Percentiles rank a stretch among this genome's conserved stretches.
phyloP scores from a whole-genome alignment of 2,797 vertebrate genomes.

The Aphelocoma californica region DNA sequence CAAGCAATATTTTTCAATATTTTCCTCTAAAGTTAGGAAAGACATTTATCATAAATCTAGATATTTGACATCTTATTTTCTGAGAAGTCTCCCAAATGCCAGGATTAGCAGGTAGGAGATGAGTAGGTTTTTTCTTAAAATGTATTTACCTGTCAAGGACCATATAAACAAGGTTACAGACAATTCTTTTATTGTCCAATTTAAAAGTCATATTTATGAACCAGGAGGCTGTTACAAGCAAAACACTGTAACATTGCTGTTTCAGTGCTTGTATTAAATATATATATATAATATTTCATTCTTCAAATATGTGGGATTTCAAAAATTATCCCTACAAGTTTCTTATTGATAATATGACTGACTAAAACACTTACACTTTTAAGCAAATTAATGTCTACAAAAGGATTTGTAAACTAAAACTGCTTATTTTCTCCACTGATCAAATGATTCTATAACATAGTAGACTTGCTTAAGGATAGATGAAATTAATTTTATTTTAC shows the following conservation, averaged over 20 bases:
- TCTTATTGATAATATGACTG: neutral
- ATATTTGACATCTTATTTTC: neutral
- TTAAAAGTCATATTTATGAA: neutral
- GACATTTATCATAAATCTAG: neutral
- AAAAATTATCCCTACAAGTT: neutral
- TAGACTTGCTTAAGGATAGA: neutral
- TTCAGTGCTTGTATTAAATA: neutral
- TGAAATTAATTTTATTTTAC: neutral
- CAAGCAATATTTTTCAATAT: neutral
- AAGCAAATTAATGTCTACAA: neutral
- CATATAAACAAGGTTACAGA: neutral
- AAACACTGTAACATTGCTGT: neutral
- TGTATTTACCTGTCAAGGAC: neutral
- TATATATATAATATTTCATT: neutral
- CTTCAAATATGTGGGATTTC: neutral
- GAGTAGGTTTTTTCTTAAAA: neutral
- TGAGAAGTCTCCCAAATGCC: neutral
- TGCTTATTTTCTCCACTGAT: neutral
- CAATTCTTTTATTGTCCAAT: neutral
- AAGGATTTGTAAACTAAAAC: neutral
- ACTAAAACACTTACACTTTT: neutral
- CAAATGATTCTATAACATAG: neutral
- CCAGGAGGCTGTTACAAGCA: neutral
- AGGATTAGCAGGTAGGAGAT: neutral
- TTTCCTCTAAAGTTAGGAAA: neutral